Percentiles rank a stretch among this genome's conserved stretches.
phyloP scores from a whole-genome alignment of 2,797 vertebrate genomes.

The Eulemur albifrons region DNA sequence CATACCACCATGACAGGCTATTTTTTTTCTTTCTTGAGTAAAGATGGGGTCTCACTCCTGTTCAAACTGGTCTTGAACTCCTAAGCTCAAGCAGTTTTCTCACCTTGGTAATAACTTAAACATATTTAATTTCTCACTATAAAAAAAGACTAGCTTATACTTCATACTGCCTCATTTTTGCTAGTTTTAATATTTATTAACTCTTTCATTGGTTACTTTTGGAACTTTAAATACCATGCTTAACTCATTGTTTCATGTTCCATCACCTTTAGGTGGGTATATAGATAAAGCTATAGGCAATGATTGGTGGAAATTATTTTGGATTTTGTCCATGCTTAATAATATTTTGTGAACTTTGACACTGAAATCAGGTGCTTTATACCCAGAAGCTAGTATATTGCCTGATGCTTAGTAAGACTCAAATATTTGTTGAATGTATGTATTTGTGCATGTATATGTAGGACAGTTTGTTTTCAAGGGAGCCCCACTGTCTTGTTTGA shows the following conservation, averaged over 20 bases:
- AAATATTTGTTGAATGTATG: neutral
- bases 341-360: neutral
- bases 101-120: neutral
- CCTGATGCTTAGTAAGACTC: neutral
- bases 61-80: too few species aligned
- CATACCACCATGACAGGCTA: too few species aligned
- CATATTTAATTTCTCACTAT: neutral
- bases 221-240: neutral
- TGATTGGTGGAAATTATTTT: neutral
- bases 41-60: too few species aligned
- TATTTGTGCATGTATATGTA: neutral
- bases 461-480: neutral
- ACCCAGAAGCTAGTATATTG: neutral
- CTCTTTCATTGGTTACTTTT: conserved; percentile 2
- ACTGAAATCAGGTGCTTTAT: neutral
- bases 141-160: neutral
- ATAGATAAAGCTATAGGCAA: neutral
- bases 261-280: neutral
- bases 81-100: too few species aligned
- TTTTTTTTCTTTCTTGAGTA: too few species aligned
- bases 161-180: neutral
- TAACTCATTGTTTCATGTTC: neutral
- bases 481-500: neutral
- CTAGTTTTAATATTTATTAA: neutral
- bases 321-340: neutral